Evolutionary conservation across 2,888 invertebrate genomes (phyloP).

Genomic region (Plagodis pulveraria): DNA sequence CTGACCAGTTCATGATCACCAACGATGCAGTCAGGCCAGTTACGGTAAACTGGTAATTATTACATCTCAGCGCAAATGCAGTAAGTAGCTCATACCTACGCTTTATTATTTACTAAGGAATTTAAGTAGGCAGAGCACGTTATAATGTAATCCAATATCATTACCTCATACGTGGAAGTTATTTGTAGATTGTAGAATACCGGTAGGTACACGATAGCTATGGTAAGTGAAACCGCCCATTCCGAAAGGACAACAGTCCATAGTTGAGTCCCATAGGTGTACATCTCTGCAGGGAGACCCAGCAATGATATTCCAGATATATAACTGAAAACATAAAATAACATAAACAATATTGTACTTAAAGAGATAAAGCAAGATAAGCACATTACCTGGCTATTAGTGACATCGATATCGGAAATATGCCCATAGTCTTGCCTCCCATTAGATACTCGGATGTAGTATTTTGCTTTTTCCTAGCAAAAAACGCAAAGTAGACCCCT

Average conservation of each 20-base stretch:
- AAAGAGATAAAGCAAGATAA: no score
- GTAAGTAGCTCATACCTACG: not conserved
- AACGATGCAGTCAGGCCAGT: no score
- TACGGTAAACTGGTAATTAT: no score
- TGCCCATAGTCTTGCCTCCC: constrained; percentile 91
- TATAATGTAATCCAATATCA: constrained; percentile 2
- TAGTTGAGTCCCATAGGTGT: constrained; percentile 90
- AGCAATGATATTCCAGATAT: constrained; percentile 90
- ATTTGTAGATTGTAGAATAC: constrained; percentile 90
- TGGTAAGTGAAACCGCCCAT: constrained; percentile 87
- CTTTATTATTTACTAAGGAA: constrained; percentile 8
- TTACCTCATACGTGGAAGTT: constrained; percentile 91
- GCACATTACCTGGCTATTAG: constrained; percentile 88
- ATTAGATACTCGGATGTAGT: constrained; percentile 89
- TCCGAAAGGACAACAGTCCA: constrained; percentile 88
- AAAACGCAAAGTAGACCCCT: constrained; percentile 89
- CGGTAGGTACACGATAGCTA: constrained; percentile 88
- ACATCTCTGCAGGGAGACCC: constrained; percentile 91
- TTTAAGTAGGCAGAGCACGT: constrained; percentile 13
- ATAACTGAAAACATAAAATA: constrained; percentile 80
- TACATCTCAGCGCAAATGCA: no score
- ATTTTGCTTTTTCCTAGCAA: constrained; percentile 87
- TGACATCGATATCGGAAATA: constrained; percentile 91
- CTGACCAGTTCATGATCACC: no score
- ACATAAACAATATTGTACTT: no score